Percentiles rank a stretch among this genome's conserved stretches.
Evolutionary conservation across 2,113 vertebrate species (phyloP).

Genomic region (Sceloporus tristichus): DNA sequence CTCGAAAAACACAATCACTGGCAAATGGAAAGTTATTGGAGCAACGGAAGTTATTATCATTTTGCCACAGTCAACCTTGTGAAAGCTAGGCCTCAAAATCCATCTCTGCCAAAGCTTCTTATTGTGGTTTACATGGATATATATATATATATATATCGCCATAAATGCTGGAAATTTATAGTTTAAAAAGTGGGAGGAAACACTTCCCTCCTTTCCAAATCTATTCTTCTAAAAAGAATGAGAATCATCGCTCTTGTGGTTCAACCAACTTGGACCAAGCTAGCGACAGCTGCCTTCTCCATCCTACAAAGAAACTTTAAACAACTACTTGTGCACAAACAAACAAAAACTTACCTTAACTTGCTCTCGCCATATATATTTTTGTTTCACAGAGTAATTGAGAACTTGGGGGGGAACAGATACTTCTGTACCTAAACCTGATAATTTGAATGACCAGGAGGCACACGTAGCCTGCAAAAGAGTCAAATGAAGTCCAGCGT

Average conservation of each 20-base stretch:
- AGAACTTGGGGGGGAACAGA: conserved; percentile 82
- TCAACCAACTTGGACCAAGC: conserved; percentile 52
- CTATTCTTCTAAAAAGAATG: conserved; percentile 39
- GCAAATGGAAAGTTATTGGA: conserved; percentile 68
- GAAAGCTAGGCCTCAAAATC: conserved; percentile 81
- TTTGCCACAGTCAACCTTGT: conserved; percentile 75
- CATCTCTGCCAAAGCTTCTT: conserved; percentile 73
- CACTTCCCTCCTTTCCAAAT: conserved; percentile 21
- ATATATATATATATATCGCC: conserved; percentile 36
- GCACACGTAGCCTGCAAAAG: conserved; percentile 94
- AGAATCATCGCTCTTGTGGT: conserved; percentile 53
- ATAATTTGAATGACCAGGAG: conserved; percentile 89
- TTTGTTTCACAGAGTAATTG: conserved; percentile 83
- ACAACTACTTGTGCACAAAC: conserved; percentile 74
- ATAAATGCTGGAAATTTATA: conserved; percentile 57
- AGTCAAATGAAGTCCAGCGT: conserved; percentile 96
- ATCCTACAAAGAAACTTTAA: conserved; percentile 79
- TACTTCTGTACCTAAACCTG: conserved; percentile 85
- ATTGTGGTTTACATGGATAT: conserved; percentile 50
- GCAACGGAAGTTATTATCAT: conserved; percentile 82
- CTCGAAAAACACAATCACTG: conserved; percentile 72
- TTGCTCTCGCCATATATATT: conserved; percentile 68
- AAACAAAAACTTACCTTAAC: conserved; percentile 88
- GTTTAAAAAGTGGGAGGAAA: conserved; percentile 8
- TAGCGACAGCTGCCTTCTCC: conserved; percentile 58